Base-by-base conservation (phyloP, 2,113 vertebrate genomes). In the Raja brachyura region DNA sequence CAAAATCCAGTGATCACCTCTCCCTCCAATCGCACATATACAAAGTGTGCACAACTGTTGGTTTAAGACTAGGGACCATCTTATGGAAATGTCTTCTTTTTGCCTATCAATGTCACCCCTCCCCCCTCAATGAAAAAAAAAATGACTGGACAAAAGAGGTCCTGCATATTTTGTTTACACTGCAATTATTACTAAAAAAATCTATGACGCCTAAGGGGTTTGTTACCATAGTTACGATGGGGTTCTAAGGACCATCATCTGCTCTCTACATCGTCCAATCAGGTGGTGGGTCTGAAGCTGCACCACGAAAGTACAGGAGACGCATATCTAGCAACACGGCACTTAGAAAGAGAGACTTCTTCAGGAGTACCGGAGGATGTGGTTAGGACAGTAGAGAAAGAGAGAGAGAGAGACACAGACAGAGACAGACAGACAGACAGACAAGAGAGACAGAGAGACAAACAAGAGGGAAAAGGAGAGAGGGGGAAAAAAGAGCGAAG, bases 191-290 rank as follows among this genome's bases (percentile, higher is more conserved):
- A 97, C 90, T 74, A 92, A 92, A 88, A 88, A 97, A 96, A 96
- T 96, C 95, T 95, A 96, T 97, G 95, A 96, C 97, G 96, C 97
- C 97, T 97, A 97, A 97, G 97, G 97, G 97, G 97, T 97, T 96
- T 96, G 98, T 99, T 99, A 97, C 98, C 97, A 99, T 99, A 98
- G 98, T 97, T 97, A 99, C 98, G 95, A 96, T 97, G 96, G 96
- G 97, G 97, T 97, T 97, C 96, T 95, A 97, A 97, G 97, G 97
- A 97, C 97, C 97, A 97, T 98, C 98, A 97, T 98, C 98, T 98
- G 97, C 97, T 99, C 96, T 96, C 96, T 94, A 96, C 96, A 93
- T 97, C 97, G 97, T 97, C 98, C 98, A 98, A 98, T 98, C 97
- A 97, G 97, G 96, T 96, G 94, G 96, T 95, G 97, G 96, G 96